Evolutionary conservation across 53 echinoderm and acorn worm genomes (phyloP), one percentile per base, ranked within the genome.

Genomic region (Zoroaster sp.): DNA sequence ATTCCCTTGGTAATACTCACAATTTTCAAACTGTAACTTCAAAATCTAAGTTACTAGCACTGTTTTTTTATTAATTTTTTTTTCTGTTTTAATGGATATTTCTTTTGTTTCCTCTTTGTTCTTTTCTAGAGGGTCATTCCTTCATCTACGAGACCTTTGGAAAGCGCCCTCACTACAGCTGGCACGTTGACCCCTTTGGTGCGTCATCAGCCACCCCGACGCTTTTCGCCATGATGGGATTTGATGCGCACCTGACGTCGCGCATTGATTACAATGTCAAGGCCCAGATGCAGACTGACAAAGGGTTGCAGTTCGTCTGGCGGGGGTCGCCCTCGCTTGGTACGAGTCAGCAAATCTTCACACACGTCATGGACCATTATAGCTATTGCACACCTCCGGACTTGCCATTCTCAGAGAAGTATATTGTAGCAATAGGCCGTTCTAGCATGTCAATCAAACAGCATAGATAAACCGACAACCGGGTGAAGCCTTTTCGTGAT

Each of bases 161-260:
- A 25, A 93, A 93, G 66, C 93, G 95, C 18, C 93, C 95, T 39
- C 93, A 65, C 74, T 95, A 93, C 51, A 78, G 91, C 42, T 95
- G 95, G 95, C 95, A 95, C 36, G 93, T 95, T 4, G 95, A 95
- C 75, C 95, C 95, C 17, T 95, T 95, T 46, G 95, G 95, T 17
- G 95, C 95, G 10, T 91, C 95, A 3, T 91, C 95, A 10, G 93
- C 95, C 39, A 95, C 93, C 31, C 93, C 95, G 34, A 89, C 93
- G 1, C 87, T 95, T 5, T 95, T 95, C 41, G 93, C 95, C 4
- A 80, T 95, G 78, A 93, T 91, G 88, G 95, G 95, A 38, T 95
- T 95, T 66, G 69, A 95, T 66, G 95, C 91, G 2, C 95, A 95
- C 87, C 93, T 95, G 3, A 95, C 89, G 18, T 93, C 91, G 42